Percentiles rank a stretch among this genome's conserved stretches.
Conservation (phyloP, 2,888 invertebrate species). For the Caenorhabditis plicata region DNA sequence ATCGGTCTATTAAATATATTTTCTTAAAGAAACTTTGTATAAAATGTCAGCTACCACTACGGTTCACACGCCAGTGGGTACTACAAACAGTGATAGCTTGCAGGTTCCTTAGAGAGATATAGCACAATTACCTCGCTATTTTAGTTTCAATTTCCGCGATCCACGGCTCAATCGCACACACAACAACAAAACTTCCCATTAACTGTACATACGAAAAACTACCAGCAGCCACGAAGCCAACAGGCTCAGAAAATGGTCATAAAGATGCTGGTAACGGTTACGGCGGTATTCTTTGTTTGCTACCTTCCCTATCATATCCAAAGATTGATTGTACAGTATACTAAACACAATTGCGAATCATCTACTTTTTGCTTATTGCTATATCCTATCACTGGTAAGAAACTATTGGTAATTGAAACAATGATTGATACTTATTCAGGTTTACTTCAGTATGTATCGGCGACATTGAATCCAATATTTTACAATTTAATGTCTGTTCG, state of each 20-base stretch:
- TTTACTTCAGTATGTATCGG: conserved; percentile 61
- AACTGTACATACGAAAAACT: conserved; percentile 46
- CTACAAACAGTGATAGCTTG: conserved; percentile 38
- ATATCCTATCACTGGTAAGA: conserved; percentile 59
- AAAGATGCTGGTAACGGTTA: conserved; percentile 63
- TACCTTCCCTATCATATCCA: conserved; percentile 64
- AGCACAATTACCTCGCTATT: too few relatives aligned
- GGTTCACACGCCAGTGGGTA: conserved; percentile 46
- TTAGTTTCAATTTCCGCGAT: conserved; percentile 12
- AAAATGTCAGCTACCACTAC: conserved; percentile 40
- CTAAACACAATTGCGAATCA: conserved; percentile 41
- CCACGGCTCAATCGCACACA: background rate
- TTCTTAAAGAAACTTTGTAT: conserved; percentile 29
- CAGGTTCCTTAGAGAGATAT: too few relatives aligned
- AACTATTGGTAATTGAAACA: background rate
- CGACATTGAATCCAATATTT: conserved; percentile 62
- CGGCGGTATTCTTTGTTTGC: conserved; percentile 61
- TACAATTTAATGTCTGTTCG: conserved; percentile 63
- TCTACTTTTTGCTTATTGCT: conserved; percentile 50
- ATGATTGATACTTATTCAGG: conserved; percentile 10
- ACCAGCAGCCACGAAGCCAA: conserved; percentile 51
- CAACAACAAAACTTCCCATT: conserved; percentile 10
- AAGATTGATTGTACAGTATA: conserved; percentile 58
- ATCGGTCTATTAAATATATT: background rate
- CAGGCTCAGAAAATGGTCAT: conserved; percentile 64